Conservation (phyloP, 53 echinoderm and acorn worm species). For the Henricia sp. region DNA sequence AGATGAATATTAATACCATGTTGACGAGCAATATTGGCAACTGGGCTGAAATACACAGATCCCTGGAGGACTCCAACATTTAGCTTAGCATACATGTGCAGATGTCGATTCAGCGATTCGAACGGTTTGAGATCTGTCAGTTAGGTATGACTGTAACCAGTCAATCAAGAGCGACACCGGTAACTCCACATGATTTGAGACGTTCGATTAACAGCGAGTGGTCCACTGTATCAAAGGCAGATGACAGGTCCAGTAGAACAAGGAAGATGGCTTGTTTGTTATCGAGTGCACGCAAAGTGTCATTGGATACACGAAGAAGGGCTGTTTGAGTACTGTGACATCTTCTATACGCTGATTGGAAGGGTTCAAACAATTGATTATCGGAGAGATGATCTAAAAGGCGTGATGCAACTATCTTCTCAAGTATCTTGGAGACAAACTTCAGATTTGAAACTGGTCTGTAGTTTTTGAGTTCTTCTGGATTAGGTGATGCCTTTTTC, state of each 20-base stretch:
- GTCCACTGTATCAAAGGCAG: constrained; percentile 47
- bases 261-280: not conserved
- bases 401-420: too few species aligned
- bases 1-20: constrained; percentile 44
- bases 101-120: not conserved
- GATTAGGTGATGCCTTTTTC: too few species aligned
- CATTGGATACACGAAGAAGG: too few species aligned
- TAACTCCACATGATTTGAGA: constrained; percentile 6
- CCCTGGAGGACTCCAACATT: not conserved
- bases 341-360: too few species aligned
- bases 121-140: constrained; percentile 43
- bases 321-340: too few species aligned
- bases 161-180: constrained; percentile 12
- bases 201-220: constrained; percentile 26
- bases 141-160: constrained; percentile 44
- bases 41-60: constrained; percentile 10
- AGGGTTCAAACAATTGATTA: too few species aligned
- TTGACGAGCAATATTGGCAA: constrained; percentile 39
- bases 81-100: not conserved
- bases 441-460: not conserved
- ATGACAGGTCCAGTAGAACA: too few species aligned
- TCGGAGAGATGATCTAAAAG: too few species aligned
- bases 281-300: not conserved
- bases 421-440: not conserved
- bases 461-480: too few species aligned